These are phyloP conservation scores for Rhinogobio ventralis DNA, from an alignment of 2,797 vertebrate species.

Conservation along the genomic window DNA sequence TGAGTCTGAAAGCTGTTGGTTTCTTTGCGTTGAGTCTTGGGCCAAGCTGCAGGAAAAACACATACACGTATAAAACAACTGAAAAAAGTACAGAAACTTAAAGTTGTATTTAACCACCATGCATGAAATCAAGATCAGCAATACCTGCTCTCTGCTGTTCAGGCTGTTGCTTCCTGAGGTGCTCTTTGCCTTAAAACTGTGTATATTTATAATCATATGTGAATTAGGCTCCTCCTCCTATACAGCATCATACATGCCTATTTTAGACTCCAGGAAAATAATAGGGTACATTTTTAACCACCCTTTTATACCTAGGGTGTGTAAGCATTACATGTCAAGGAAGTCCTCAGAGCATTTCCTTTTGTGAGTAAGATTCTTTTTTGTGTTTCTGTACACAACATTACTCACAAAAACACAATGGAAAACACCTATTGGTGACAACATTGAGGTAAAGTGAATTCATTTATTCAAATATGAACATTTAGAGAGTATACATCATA, in stretches of 20 bases:
- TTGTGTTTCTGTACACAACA: fast-evolving
- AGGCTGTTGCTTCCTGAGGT: not conserved
- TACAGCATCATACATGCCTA: not conserved
- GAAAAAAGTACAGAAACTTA: not conserved
- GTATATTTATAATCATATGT: not conserved
- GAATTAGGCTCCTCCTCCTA: constrained; percentile 2
- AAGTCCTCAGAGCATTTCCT: not conserved
- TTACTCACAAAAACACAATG: not conserved
- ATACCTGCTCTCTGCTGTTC: constrained; percentile 20
- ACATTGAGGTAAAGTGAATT: not conserved
- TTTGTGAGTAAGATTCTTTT: not conserved
- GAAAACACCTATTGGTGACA: not conserved
- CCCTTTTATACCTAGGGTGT: not conserved
- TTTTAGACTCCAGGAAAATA: not conserved
- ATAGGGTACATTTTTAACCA: not conserved
- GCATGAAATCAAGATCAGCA: not conserved
- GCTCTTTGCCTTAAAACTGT: not conserved
- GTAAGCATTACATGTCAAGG: not conserved
- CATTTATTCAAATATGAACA: not conserved
- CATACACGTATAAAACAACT: not conserved
- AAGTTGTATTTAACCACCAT: not conserved
- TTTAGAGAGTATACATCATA: not conserved
- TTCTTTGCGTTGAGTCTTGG: not conserved
- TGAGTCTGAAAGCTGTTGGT: not conserved
- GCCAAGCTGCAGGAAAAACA: not conserved